These are phyloP conservation scores for Miopithecus talapoin DNA, from an alignment of 2,797 vertebrate species.

Conservation along the genomic window DNA sequence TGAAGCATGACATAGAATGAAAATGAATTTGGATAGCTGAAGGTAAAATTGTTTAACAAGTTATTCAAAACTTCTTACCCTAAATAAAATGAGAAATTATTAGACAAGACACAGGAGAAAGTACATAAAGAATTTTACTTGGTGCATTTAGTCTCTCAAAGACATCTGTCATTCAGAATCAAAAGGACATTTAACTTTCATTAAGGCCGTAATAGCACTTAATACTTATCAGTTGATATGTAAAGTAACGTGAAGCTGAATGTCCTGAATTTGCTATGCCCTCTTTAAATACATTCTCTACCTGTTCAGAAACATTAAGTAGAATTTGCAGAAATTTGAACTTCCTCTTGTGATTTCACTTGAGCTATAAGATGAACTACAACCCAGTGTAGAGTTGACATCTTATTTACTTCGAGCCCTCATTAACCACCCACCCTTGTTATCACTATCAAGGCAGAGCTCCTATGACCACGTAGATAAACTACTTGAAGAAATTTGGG, in stretches of 20 bases:
- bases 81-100: conserved; percentile 44
- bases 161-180: conserved; percentile 4
- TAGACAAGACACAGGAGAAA: conserved; percentile 1
- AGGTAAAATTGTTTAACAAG: conserved; percentile 21
- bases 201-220: not conserved
- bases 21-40: conserved; percentile 37
- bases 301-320: conserved; percentile 9
- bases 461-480: not conserved
- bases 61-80: conserved; percentile 27
- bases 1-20: conserved; percentile 17
- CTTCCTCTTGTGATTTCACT: conserved; percentile 25
- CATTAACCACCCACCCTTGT: not conserved
- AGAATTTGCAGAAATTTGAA: not conserved
- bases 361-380: not conserved
- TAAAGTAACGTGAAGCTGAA: not conserved
- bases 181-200: conserved; percentile 47
- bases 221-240: not conserved
- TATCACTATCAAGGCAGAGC: not conserved
- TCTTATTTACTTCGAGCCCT: not conserved
- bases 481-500: not conserved
- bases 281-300: not conserved
- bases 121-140: not conserved
- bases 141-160: not conserved
- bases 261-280: not conserved
- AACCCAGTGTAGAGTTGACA: not conserved